Conservation (phyloP, 2,797 vertebrate species). For the Protosalanx chinensis region DNA sequence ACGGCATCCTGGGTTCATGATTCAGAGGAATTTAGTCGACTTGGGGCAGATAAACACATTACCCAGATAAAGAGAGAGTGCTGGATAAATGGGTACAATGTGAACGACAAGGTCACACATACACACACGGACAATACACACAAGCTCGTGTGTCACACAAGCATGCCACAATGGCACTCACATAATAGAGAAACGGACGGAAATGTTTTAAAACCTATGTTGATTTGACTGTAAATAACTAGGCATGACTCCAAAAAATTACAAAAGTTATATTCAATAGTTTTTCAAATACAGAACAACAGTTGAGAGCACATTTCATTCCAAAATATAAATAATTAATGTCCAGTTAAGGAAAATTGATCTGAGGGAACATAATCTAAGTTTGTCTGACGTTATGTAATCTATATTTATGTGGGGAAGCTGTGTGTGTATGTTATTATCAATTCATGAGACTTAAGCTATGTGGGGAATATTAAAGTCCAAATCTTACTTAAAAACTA, state of each 20-base stretch:
- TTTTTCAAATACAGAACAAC: not conserved
- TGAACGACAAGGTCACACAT: constrained; percentile 38
- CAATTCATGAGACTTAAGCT: constrained; percentile 52
- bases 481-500: not conserved
- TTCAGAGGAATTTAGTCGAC: not conserved
- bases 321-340: not conserved
- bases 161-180: constrained; percentile 62
- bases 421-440: constrained; percentile 49
- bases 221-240: constrained; percentile 37
- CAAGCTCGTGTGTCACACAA: constrained; percentile 53
- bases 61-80: constrained; percentile 58
- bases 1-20: not conserved
- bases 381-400: constrained; percentile 43
- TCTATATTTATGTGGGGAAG: constrained; percentile 54
- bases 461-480: constrained; percentile 37
- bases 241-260: not conserved
- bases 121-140: constrained; percentile 61
- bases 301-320: not conserved
- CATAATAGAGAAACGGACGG: constrained; percentile 74
- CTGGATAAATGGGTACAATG: constrained; percentile 62
- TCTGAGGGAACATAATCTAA: not conserved
- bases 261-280: not conserved
- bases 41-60: constrained; percentile 26
- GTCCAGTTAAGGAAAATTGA: not conserved
- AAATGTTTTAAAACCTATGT: constrained; percentile 54